Evolutionary conservation across 2,113 vertebrate species (phyloP).

Genomic region (Ptyas mucosa): DNA sequence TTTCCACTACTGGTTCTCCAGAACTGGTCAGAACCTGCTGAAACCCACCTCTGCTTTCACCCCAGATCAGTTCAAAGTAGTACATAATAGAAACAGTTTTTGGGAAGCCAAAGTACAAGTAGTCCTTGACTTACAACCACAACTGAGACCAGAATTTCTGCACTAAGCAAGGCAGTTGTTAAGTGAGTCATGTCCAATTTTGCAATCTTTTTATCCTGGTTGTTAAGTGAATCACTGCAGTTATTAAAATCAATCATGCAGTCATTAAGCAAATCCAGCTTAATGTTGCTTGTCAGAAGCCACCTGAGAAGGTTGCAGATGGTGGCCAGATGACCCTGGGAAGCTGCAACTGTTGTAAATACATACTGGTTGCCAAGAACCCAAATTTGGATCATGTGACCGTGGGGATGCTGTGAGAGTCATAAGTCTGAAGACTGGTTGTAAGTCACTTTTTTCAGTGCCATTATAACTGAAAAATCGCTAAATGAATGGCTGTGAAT

Average conservation of each 20-base stretch:
- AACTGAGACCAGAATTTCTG: too few species aligned
- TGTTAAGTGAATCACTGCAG: neutral
- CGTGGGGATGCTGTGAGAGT: neutral
- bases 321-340: neutral
- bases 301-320: neutral
- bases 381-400: neutral
- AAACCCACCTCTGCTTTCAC: neutral
- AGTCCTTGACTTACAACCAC: too few species aligned
- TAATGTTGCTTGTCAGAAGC: neutral
- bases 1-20: too few species aligned
- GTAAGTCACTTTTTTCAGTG: neutral
- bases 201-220: neutral
- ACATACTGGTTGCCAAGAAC: neutral
- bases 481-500: neutral
- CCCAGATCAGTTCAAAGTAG: constrained; percentile 36
- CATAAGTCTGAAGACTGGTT: neutral
- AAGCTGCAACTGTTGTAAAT: neutral
- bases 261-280: neutral
- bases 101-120: neutral
- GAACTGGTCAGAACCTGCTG: too few species aligned
- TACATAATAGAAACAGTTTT: neutral
- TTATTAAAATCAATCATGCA: neutral
- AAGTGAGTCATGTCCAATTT: too few species aligned
- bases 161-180: too few species aligned
- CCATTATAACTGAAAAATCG: neutral